phyloP scores from a whole-genome alignment of 2,797 vertebrate species.

The Sebastes minor region DNA sequence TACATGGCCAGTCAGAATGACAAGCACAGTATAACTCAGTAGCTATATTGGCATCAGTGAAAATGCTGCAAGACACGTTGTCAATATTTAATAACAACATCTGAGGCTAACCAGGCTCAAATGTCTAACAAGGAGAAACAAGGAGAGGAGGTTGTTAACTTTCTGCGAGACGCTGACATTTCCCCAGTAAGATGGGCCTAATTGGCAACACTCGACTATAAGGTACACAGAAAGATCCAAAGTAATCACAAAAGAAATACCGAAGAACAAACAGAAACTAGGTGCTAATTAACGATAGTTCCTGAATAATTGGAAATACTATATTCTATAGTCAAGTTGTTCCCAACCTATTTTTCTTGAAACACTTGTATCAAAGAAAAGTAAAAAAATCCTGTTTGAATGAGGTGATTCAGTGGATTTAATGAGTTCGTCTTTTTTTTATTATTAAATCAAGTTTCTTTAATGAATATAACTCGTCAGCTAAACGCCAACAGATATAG shows the following conservation, averaged over 20 bases:
- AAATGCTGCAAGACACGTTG: constrained; percentile 45
- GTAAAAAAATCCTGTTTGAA: no score
- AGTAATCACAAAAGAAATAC: constrained; percentile 9
- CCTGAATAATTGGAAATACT: background rate
- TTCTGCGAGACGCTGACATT: constrained; percentile 48
- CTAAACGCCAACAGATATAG: no score
- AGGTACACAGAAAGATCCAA: constrained; percentile 7
- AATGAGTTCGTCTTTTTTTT: background rate
- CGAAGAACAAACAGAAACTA: background rate
- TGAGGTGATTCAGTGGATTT: no score
- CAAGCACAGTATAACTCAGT: constrained; percentile 25
- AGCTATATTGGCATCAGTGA: constrained; percentile 16
- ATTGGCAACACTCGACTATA: constrained; percentile 25
- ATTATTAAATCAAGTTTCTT: no score
- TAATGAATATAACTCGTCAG: no score
- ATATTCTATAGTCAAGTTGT: rapidly evolving
- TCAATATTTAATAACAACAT: constrained; percentile 61
- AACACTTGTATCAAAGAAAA: no score
- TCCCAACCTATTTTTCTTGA: background rate
- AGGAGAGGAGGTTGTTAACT: constrained; percentile 24
- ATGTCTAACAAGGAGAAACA: constrained; percentile 43
- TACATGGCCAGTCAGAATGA: constrained; percentile 46
- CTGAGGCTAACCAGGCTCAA: constrained; percentile 48
- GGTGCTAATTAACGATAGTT: background rate
- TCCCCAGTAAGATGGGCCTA: constrained; percentile 19